Base-by-base conservation (phyloP, 2,113 vertebrate genomes). In the Apteryx mantelli region DNA sequence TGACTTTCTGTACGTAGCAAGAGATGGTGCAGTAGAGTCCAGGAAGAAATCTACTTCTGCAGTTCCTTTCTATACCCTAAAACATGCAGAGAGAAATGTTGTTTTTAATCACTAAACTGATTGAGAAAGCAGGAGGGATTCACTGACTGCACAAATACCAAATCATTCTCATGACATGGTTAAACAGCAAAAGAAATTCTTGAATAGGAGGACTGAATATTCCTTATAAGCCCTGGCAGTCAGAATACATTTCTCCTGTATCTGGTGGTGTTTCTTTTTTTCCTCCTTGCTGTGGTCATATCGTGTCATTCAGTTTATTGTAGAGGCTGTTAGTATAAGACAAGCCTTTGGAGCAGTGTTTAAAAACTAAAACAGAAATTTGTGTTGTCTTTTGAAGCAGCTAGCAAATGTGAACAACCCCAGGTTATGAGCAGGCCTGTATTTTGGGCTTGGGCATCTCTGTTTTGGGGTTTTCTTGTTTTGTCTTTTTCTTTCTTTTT, bases 81-180 rank as follows among this genome's bases (percentile, higher is more conserved):
- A 88, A 76, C 9, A n/a, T 0, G 4, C 42, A 80, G n/a, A 69
- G 32, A 77, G 68, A 91, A 95, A 63, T 0, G 0, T 46, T 19
- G 6, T 34, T 89, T 91, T 76, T 68, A 52, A 38, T 80, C 28
- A 25, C 8, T 56, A 19, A 69, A 82, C 13, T 28, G 46, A 44
- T 24, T 11, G 81, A 79, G 30, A 32, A 15, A 0, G 0, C 56
- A 38, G 26, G 42, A 91, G 4, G 18, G n/a, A 82, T 71, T 68
- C 63, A 24, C 26, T 80, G 16, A 16, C 75, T 65, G 53, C 24
- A 52, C 11, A 82, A 70, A 66, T 5, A 12, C 65, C 60, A 71
- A 11, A 9, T 64, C 13, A 11, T 32, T 73, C n/a, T 42, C 11
- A 5, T 25, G 13, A 17, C 0, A 0, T 34, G 30, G n/a, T 71